Base-by-base conservation (phyloP, 2,888 invertebrate species). In the Drosophila mimetica region DNA sequence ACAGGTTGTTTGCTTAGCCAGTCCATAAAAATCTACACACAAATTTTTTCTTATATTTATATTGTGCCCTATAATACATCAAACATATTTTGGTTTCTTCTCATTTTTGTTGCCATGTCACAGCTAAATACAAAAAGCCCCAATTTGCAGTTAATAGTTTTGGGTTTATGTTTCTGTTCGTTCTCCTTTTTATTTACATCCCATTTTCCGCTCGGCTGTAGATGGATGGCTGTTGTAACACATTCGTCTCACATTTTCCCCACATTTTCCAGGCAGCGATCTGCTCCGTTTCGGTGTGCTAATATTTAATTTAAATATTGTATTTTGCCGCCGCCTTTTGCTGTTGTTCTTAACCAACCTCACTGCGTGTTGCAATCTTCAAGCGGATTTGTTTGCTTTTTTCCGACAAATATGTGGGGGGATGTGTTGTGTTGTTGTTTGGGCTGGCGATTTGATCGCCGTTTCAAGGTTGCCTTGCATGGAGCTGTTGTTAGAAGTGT, bases 221-320 rank as follows among this genome's bases (percentile, higher is more conserved):
- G 44, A 51, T 59, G 58, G 58, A 66, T 37, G 30, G 28, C 52
- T 50, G 16, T 81, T 81, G 84, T 84, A 66, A 76, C 84, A 82
- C 57, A 47, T 60, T 53, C 20, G 34, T 47, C 58, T 54, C 44
- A 16, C 48, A 44, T 72, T 77, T 76, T 74, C 57, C 66, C 60
- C 52, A 58, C 52, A 58, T 73, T 64, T 75, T 61, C 58, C 53
- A 57, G 53, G 18, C 55, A n/a, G 22, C 25, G 52, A 52, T 18
- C 25, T 42, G 50, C 61, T 28, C 25, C 16, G 52, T 47, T 52
- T 46, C 39, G 75, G 75, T 82, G 87, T 86, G 87, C 79, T 74
- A 86, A 85, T 83, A 83, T 85, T 86, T 83, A 86, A 82, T 76
- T 83, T 81, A 86, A 86, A 86, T 83, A 86, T 84, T 86, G 77